Base-by-base conservation (phyloP, 2,888 invertebrate species). In the Phymatocera aterrima region DNA sequence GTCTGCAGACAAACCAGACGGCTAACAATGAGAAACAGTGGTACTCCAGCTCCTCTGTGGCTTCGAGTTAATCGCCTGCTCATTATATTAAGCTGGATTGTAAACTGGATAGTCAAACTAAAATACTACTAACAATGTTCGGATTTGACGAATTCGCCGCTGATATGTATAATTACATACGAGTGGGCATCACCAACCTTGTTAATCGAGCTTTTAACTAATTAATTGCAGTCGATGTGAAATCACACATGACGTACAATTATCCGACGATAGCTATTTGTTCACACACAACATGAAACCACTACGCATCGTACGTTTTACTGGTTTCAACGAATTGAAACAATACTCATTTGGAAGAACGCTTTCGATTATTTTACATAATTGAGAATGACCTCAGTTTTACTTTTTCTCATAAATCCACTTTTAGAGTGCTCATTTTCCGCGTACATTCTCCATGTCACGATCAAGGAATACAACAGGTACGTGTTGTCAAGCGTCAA, bases 401-500 rank as follows among this genome's bases (percentile, higher is more conserved):
- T 24, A 2, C 18, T 57, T 57, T 15, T 12, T 3, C 15, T 3
- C 46, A 15, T 57, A 15, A 24, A 24, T 15, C 57, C 28, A 57
- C 28, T 12, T 57, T 57, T 46, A 28, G 24, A 4, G 0, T 61
- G 3, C 37, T 18, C 18, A 40, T 40, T 40, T 43, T 15, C 21
- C 18, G 21, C 65, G 24, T 12, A 18, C 37, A 12, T 37, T 3
- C 3, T 37, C 24, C 40, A 6, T 12, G 34, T 64, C 37, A 37
- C 21, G 15, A n/a, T n/a, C n/a, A 64, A 64, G 18, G 24, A 64
- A 68, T 18, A 68, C 68, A 68, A 68, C 68, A 68, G 68, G 68
- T 68, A 46, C 24, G 21, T n/a, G 24, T 68, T n/a, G 18, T n/a
- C n/a, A 40, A 6, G 64, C n/a, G 10, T 37, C 8, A 10, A 28